Conservation (phyloP, 1,140 invertebrate species). For the Ganaspis sp. region DNA sequence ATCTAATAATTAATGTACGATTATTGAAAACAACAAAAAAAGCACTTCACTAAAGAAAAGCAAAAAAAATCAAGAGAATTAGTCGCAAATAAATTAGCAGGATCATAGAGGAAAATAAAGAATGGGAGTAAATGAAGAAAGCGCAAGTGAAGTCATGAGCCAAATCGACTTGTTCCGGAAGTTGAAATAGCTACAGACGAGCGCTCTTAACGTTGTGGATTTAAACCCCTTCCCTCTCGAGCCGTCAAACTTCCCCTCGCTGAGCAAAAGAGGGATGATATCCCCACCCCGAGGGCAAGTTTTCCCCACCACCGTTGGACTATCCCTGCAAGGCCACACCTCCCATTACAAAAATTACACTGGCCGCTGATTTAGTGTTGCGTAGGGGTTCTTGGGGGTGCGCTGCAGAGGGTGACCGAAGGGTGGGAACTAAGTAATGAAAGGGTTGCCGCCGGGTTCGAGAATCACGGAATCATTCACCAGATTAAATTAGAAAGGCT, state of each 20-base stretch:
- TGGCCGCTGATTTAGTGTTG: conserved; percentile 76
- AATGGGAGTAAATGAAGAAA: neutral
- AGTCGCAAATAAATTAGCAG: too few species aligned
- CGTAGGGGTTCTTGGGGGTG: conserved; percentile 64
- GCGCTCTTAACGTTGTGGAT: conserved; percentile 24
- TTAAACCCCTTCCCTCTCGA: neutral
- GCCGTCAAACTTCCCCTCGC: conserved; percentile 32
- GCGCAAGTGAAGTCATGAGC: conserved; percentile 19
- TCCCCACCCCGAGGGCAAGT: conserved; percentile 40
- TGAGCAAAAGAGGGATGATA: conserved; percentile 18
- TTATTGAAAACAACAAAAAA: too few species aligned
- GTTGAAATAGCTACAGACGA: conserved; percentile 12
- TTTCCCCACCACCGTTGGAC: conserved; percentile 47
- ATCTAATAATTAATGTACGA: too few species aligned
- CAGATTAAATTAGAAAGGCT: conserved; percentile 76
- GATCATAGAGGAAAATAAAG: neutral
- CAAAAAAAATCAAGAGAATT: too few species aligned
- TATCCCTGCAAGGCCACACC: conserved; percentile 72
- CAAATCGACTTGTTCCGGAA: conserved; percentile 11
- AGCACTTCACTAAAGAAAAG: too few species aligned
- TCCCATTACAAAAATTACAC: conserved; percentile 78
- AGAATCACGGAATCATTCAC: conserved; percentile 77
- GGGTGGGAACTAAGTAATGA: conserved; percentile 74
- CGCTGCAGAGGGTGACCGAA: conserved; percentile 43
- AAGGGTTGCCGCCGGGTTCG: conserved; percentile 72